These are phyloP conservation scores for Microcebus ravelobensis DNA, from an alignment of 2,113 vertebrate genomes.

Conservation along the genomic window DNA sequence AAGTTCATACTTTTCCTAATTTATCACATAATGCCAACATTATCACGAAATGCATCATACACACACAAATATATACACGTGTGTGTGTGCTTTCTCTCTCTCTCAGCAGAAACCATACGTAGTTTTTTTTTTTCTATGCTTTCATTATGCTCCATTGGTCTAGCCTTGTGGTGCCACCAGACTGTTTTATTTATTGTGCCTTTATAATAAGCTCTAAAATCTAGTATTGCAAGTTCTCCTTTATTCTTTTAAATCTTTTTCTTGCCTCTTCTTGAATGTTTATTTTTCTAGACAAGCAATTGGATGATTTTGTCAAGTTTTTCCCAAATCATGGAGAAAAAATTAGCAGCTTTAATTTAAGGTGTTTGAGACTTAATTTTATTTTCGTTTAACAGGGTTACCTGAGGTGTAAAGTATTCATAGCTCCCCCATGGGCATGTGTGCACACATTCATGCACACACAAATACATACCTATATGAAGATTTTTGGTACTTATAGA, in stretches of 20 bases:
- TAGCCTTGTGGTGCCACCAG: neutral
- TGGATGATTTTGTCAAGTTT: slow-evolving; percentile 1
- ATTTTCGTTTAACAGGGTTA: neutral
- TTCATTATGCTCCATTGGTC: neutral
- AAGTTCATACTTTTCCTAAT: neutral
- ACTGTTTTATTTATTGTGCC: neutral
- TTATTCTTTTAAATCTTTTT: slow-evolving; percentile 24
- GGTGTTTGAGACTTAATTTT: neutral
- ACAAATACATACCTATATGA: neutral
- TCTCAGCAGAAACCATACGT: neutral
- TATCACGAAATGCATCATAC: neutral
- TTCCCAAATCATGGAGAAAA: neutral
- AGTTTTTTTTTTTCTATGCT: neutral
- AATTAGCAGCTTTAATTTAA: neutral
- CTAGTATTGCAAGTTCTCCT: neutral
- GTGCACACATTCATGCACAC: too few relatives aligned
- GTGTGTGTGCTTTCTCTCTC: too few relatives aligned
- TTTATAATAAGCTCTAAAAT: slow-evolving; percentile 27
- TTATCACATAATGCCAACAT: neutral
- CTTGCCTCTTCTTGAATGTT: neutral
- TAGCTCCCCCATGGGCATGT: neutral
- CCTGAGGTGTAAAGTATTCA: neutral
- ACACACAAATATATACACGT: neutral
- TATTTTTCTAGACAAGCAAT: neutral
- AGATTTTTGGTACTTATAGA: neutral